phyloP scores from a whole-genome alignment of 2,888 invertebrate genomes.

The Coelopa pilipes region DNA sequence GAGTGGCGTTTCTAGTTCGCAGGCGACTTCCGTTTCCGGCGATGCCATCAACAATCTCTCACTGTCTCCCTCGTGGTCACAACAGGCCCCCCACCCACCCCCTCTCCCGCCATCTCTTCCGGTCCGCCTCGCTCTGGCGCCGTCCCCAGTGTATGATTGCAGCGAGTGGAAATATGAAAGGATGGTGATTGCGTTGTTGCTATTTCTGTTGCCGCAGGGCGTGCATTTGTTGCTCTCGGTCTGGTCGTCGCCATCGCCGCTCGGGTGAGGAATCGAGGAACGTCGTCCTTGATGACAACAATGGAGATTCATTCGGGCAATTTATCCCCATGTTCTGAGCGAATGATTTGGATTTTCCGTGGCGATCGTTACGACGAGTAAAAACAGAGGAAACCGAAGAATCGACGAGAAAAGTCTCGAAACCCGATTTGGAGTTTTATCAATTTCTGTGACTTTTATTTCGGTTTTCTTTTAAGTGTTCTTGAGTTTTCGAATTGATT shows the following conservation, averaged over 20 bases:
- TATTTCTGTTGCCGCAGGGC: neutral
- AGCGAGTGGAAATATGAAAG: neutral
- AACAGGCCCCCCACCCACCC: no score
- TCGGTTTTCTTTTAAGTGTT: no score
- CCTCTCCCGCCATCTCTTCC: no score
- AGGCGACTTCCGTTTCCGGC: conserved; percentile 26
- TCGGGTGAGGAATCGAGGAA: conserved; percentile 18
- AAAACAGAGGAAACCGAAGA: no score
- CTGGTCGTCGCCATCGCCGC: neutral
- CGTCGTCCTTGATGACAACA: conserved; percentile 29
- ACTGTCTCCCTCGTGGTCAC: neutral
- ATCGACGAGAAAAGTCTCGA: no score
- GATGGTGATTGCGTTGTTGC: neutral
- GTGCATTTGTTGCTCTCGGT: neutral
- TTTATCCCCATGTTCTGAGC: conserved; percentile 23
- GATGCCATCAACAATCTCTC: conserved; percentile 7
- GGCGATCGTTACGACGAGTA: no score
- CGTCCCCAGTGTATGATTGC: neutral
- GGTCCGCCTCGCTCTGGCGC: neutral
- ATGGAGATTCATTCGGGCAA: conserved; percentile 29
- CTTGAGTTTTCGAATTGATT: no score
- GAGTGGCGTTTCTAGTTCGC: neutral
- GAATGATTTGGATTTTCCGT: no score
- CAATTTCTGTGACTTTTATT: no score
- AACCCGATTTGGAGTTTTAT: no score